Evolutionary conservation across 2,888 invertebrate species (phyloP).

Genomic region (Dendrolimus pini): DNA sequence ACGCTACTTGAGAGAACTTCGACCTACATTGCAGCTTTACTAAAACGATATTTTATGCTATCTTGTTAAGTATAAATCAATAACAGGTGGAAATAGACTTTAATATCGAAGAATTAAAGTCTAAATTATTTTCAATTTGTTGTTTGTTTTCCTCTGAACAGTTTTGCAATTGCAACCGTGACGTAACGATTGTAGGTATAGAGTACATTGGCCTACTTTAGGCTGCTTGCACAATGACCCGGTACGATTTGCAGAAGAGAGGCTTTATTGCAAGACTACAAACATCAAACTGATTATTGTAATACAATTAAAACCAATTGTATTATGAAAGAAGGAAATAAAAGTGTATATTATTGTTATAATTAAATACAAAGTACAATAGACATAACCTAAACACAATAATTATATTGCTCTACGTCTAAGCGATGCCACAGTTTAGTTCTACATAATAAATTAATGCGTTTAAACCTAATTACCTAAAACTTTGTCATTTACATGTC

Average conservation of each 20-base stretch:
- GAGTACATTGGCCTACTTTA: constrained; percentile 45
- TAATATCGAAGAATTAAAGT: constrained; percentile 2
- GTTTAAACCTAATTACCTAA: no score
- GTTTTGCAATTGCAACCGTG: constrained; percentile 15
- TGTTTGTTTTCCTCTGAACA: background rate
- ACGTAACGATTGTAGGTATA: constrained; percentile 33
- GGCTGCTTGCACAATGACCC: constrained; percentile 22
- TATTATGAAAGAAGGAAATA: background rate
- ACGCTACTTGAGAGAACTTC: background rate
- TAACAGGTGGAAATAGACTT: constrained; percentile 9
- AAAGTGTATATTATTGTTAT: background rate
- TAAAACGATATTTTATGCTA: background rate
- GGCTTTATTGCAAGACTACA: constrained; percentile 2
- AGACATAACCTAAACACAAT: background rate
- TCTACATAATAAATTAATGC: no score
- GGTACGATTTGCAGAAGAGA: constrained; percentile 3
- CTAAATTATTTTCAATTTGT: constrained; percentile 9
- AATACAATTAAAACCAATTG: constrained; percentile 1
- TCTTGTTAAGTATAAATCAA: background rate
- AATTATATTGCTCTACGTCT: no score
- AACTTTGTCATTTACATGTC: no score
- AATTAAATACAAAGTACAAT: background rate
- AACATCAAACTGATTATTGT: constrained; percentile 7
- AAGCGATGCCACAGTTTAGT: no score
- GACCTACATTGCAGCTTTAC: background rate